Evolutionary conservation across 2,888 invertebrate genomes (phyloP), one percentile per base, ranked within the genome.

Genomic region (Drosophila demipolita): DNA sequence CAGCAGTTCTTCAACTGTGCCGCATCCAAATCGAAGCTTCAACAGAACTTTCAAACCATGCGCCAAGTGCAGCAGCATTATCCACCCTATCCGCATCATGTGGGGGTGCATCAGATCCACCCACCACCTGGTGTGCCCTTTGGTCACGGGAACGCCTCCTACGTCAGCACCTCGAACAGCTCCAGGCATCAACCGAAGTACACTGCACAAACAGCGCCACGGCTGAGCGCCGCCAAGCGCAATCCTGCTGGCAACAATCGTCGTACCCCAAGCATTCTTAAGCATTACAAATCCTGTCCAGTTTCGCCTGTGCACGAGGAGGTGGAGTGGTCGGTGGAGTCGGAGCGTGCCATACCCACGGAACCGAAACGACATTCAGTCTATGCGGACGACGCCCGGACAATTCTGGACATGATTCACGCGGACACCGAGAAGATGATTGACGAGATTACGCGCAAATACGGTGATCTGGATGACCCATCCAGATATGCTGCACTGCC

Each of bases 231-330:
- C 2, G 80, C 78, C 5, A 92, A 91, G 48, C 83, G 91, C 0
- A 90, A 91, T 76, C 92, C 90, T 4, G 85, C 84, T 4, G 91
- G 91, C 2, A 92, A 91, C 72, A 93, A 82, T 79, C 93, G 93
- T 48, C 92, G 92, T 45, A 93, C 91, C 23, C 91, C 92, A 17
- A 95, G 95, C 82, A 95, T 95, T 63, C 94, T 95, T 54, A 95
- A 95, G 79, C 95, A 95, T 81, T 95, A 96, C 77, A 96, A 97
- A 85, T 97, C 97, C 6, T 95, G 97, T 79, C 97, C 97, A 0
- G 96, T 97, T 0, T 97, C 97, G 0, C 97, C 97, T 0, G 97
- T 97, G 0, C 96, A 96, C 61, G 97, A 97, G 89, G 97, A 97
- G 89, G 94, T 96, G 42, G 95, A 95, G 90, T 95, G 95, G 95